phyloP scores from a whole-genome alignment of 2,113 vertebrate species.

The Oenanthe melanoleuca region DNA sequence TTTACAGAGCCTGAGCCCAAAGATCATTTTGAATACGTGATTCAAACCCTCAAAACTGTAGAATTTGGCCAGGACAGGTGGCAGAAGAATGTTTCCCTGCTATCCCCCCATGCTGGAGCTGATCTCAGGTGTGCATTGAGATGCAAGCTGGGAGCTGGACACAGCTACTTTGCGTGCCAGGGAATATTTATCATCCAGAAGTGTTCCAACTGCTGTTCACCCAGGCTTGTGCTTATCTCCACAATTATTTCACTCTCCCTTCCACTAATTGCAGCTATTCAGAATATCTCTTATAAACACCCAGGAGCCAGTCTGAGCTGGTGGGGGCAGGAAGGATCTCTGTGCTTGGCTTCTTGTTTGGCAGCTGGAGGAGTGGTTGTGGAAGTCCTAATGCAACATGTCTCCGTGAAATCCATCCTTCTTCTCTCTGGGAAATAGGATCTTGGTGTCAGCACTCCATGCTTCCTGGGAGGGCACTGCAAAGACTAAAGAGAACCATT shows the following conservation, averaged over 20 bases:
- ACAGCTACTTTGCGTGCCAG: neutral
- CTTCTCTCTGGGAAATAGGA: neutral
- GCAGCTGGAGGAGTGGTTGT: neutral
- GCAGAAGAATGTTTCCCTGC: neutral
- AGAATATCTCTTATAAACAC: neutral
- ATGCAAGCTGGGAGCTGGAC: neutral
- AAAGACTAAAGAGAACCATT: fast-evolving
- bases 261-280: neutral
- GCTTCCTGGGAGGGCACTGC: neutral
- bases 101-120: neutral
- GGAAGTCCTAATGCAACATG: neutral
- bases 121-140: neutral
- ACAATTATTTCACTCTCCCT: neutral
- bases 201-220: neutral
- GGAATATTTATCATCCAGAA: neutral
- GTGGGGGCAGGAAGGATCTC: neutral
- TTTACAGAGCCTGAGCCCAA: neutral
- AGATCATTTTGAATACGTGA: neutral
- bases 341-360: neutral
- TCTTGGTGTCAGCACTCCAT: neutral
- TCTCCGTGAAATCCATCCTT: neutral
- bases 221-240: neutral
- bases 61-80: neutral
- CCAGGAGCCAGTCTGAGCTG: neutral
- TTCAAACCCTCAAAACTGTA: neutral